A percentile compares a stretch with the other conserved stretches of the same genome.
Conservation (phyloP, 2,113 vertebrate genomes). For the Daubentonia madagascariensis region DNA sequence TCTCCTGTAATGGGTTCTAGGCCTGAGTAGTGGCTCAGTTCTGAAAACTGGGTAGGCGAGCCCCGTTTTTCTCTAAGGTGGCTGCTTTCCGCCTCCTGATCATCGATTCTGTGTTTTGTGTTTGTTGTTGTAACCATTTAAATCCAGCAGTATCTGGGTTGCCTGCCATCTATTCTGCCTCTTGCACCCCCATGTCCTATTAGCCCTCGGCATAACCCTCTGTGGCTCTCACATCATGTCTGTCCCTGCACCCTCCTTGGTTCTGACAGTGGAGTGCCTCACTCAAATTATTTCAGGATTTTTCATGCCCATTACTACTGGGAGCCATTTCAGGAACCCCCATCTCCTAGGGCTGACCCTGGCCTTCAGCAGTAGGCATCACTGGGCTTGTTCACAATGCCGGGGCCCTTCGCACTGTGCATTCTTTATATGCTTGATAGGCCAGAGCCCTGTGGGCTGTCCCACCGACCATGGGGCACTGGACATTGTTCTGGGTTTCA, state of each 20-base stretch:
- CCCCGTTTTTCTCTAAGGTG: background rate
- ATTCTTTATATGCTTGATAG: background rate
- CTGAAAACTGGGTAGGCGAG: background rate
- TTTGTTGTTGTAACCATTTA: background rate
- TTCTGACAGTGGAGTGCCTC: background rate
- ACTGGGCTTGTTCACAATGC: background rate
- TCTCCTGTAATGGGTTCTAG: background rate
- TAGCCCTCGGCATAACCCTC: too few species aligned
- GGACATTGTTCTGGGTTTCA: background rate
- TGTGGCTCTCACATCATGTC: background rate
- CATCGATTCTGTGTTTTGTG: background rate
- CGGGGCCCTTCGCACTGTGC: background rate
- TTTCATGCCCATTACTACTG: fast-evolving
- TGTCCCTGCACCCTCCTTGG: background rate
- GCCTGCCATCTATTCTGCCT: background rate
- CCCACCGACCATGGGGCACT: too few species aligned
- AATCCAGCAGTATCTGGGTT: background rate
- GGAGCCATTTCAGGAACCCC: background rate
- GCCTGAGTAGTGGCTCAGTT: background rate
- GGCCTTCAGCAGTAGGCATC: background rate
- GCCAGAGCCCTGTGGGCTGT: background rate
- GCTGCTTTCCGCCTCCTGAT: background rate
- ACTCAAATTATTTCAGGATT: background rate
- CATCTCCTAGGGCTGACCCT: background rate
- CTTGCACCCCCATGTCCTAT: background rate